Base-by-base conservation (phyloP, 2,888 invertebrate species). In the Mesochorus sp. region DNA sequence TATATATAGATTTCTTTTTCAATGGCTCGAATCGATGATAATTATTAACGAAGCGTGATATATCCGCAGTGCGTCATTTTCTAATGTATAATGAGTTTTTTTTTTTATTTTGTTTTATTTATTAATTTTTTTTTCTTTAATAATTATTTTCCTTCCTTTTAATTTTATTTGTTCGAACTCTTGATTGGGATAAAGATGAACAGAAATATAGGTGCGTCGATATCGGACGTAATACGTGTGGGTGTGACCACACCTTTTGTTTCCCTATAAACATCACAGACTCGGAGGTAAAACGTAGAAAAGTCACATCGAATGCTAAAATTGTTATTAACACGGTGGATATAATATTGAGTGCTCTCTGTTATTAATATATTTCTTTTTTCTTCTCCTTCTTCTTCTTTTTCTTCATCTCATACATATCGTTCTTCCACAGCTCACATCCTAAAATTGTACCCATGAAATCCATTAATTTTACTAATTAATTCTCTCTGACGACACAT, bases 201-300 rank as follows among this genome's bases (percentile, higher is more conserved):
- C 64, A 21, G 70, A 70, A 74, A 61, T 70, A 64, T 42, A 70
- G 64, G 74, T 74, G 70, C 70, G 66, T 70, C 70, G 59, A 74
- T 70, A 68, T 74, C 34, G 44, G 70, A 78, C 59, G 59, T 78
- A 34, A 44, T 34, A 6, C 44, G 28, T 31, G 26, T 61, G 62
- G 72, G n/a, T 64, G 68, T n/a, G 10, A 42, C 61, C 75, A 67
- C 79, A 79, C 61, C 53, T 61, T 59, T 66, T 70, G 66, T 57
- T 42, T 76, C 72, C 66, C 64, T 76, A n/a, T n/a, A 75, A 77
- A 76, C 64, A 79, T 79, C 79, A 79, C 76, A 76, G 75, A 76
- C 80, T 79, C 80, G 51, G 80, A 80, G 79, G 80, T 79, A 76
- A 80, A 80, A 80, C 80, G 73, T 79, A 70, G 79, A 79, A 79